phyloP scores from a whole-genome alignment of 2,797 vertebrate species.

The Hippocampus kuda region DNA sequence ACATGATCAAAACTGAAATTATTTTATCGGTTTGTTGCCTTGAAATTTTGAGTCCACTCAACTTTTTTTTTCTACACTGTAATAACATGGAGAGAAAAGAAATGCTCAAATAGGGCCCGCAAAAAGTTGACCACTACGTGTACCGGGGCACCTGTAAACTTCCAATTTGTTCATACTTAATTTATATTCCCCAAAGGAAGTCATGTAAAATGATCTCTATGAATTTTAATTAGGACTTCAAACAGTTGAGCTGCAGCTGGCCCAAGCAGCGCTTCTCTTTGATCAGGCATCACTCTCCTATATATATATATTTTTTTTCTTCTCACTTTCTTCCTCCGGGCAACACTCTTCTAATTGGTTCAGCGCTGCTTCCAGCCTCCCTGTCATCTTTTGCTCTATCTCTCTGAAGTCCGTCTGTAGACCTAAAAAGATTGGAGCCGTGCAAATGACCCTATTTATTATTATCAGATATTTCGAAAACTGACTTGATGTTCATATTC shows the following conservation, averaged over 20 bases:
- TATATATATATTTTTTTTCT: constrained; percentile 31
- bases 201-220: constrained; percentile 23
- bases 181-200: background rate
- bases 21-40: too few relatives aligned
- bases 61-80: too few relatives aligned
- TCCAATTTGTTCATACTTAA: background rate
- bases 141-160: background rate
- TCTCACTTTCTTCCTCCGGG: constrained; percentile 44
- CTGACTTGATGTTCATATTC: background rate
- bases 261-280: constrained; percentile 60
- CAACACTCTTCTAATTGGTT: constrained; percentile 61
- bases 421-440: constrained; percentile 53
- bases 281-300: constrained; percentile 53
- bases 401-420: constrained; percentile 41
- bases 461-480: background rate
- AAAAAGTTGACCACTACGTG: background rate
- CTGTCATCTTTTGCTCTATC: constrained; percentile 51
- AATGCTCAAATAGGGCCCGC: background rate
- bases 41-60: too few relatives aligned
- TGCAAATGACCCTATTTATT: constrained; percentile 4
- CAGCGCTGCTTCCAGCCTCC: constrained; percentile 35
- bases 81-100: background rate
- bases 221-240: constrained; percentile 71
- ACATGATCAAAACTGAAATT: too few relatives aligned
- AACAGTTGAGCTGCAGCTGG: constrained; percentile 49